phyloP scores from a whole-genome alignment of 1,140 invertebrate species.

The Zophobas morio region DNA sequence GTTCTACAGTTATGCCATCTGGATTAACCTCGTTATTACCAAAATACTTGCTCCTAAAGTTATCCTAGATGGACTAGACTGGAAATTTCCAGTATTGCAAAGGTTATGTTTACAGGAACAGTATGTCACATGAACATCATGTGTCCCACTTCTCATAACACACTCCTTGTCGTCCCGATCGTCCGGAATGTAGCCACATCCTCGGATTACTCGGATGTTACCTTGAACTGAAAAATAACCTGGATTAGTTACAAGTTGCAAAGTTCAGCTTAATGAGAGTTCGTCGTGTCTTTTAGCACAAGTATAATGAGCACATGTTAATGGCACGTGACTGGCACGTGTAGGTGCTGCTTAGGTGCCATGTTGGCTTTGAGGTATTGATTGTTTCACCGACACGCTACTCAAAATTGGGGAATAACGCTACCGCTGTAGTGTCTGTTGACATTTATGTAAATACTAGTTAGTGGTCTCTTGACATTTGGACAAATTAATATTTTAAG shows the following conservation, averaged over 20 bases:
- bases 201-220: slow-evolving; percentile 79
- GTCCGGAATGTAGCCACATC: slow-evolving; percentile 81
- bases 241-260: slow-evolving; percentile 6
- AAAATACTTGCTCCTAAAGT: slow-evolving; percentile 16
- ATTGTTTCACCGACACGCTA: slow-evolving; percentile 3
- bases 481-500: slow-evolving; percentile 16
- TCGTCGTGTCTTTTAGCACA: slow-evolving; percentile 9
- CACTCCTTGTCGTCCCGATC: slow-evolving; percentile 75
- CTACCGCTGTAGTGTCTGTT: slow-evolving; percentile 9
- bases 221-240: slow-evolving; percentile 77
- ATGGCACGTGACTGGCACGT: slow-evolving; percentile 28
- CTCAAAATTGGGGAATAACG: slow-evolving; percentile 9
- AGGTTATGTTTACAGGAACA: slow-evolving; percentile 82
- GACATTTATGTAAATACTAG: slow-evolving; percentile 24
- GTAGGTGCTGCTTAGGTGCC: slow-evolving; percentile 6
- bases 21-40: slow-evolving; percentile 2
- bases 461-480: slow-evolving; percentile 18
- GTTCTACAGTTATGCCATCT: slow-evolving; percentile 1
- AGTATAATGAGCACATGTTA: slow-evolving; percentile 24
- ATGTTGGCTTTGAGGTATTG: slow-evolving; percentile 11
- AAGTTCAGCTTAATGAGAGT: slow-evolving; percentile 6
- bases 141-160: slow-evolving; percentile 77
- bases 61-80: slow-evolving; percentile 21
- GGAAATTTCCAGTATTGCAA: slow-evolving; percentile 73
- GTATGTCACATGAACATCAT: slow-evolving; percentile 80